phyloP scores from a whole-genome alignment of 1,140 invertebrate species.

The Helicorthomorpha holstii region DNA sequence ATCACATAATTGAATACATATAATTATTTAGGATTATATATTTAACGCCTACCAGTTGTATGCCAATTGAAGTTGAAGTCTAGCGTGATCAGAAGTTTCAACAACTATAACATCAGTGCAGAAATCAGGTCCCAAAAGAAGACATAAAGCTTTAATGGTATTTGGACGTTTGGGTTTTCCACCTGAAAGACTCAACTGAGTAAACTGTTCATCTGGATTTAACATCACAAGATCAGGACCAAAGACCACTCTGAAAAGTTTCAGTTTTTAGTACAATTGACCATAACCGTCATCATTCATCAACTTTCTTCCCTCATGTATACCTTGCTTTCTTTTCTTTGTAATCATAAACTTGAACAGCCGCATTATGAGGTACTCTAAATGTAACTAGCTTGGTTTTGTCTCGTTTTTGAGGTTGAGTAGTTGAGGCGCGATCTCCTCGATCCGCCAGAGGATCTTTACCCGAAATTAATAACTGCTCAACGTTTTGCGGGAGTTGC shows the following conservation, averaged over 20 bases:
- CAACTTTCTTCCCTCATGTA: not conserved
- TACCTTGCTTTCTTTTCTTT: conserved; percentile 33
- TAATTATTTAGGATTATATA: too few relatives aligned
- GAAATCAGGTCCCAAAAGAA: conserved; percentile 35
- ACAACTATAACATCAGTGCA: conserved; percentile 33
- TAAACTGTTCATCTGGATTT: conserved; percentile 37
- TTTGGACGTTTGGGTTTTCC: conserved; percentile 35
- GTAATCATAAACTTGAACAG: conserved; percentile 36
- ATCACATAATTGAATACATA: too few relatives aligned
- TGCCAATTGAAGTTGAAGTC: conserved; percentile 31
- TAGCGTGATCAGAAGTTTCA: conserved; percentile 35
- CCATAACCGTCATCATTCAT: not conserved
- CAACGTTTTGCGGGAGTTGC: conserved; percentile 26
- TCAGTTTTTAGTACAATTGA: not conserved
- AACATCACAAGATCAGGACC: conserved; percentile 38
- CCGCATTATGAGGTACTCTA: conserved; percentile 35
- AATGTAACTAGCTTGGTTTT: conserved; percentile 29
- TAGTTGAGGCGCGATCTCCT: conserved; percentile 9
- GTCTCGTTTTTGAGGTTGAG: conserved; percentile 14
- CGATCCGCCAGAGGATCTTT: conserved; percentile 30
- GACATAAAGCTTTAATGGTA: conserved; percentile 30
- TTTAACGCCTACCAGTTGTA: conserved; percentile 30
- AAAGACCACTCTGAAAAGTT: conserved; percentile 28
- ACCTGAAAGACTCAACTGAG: conserved; percentile 31
- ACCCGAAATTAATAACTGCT: conserved; percentile 21